phyloP scores from a whole-genome alignment of 1,140 invertebrate species.

The Neomicropteryx cornuta region DNA sequence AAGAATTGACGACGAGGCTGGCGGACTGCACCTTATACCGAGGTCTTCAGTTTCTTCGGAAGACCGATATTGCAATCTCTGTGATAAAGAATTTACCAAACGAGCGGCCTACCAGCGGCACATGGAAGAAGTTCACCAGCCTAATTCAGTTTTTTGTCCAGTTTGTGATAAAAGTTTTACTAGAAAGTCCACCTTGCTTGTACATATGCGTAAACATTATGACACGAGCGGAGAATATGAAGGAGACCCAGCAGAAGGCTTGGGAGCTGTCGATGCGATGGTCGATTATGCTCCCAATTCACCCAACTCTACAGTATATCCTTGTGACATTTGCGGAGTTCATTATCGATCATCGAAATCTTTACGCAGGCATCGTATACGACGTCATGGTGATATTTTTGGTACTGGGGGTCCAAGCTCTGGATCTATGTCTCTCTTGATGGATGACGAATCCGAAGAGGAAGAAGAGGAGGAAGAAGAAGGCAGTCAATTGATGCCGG shows the following conservation, averaged over 20 bases:
- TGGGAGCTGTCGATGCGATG: slow-evolving; percentile 10
- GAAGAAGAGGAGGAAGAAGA: slow-evolving; percentile 21
- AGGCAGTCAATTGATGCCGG: slow-evolving; percentile 9
- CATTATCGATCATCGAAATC: slow-evolving; percentile 22
- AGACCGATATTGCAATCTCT: slow-evolving; percentile 45
- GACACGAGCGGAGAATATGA: slow-evolving; percentile 23
- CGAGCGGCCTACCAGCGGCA: slow-evolving; percentile 40
- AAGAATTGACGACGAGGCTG: slow-evolving; percentile 27
- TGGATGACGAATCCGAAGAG: slow-evolving; percentile 25
- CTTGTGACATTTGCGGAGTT: slow-evolving; percentile 27
- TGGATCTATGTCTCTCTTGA: too few relatives aligned
- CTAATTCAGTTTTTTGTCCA: slow-evolving; percentile 33
- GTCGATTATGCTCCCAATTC: slow-evolving; percentile 25
- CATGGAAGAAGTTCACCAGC: slow-evolving; percentile 39
- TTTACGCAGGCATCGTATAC: slow-evolving; percentile 18
- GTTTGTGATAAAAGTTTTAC: slow-evolving; percentile 44
- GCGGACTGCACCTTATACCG: slow-evolving; percentile 2
- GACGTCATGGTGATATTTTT: slow-evolving; percentile 26
- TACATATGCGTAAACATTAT: slow-evolving; percentile 42
- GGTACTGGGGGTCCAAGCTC: too few relatives aligned
- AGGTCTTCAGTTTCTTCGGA: slow-evolving; percentile 20
- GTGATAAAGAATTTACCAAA: slow-evolving; percentile 45
- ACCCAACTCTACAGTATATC: too few relatives aligned
- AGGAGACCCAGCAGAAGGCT: slow-evolving; percentile 8
- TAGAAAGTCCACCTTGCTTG: slow-evolving; percentile 34